Percentiles rank a stretch among this genome's conserved stretches.
Evolutionary conservation across 2,797 vertebrate genomes (phyloP).

Genomic region (Cryptoblepharus egeriae): DNA sequence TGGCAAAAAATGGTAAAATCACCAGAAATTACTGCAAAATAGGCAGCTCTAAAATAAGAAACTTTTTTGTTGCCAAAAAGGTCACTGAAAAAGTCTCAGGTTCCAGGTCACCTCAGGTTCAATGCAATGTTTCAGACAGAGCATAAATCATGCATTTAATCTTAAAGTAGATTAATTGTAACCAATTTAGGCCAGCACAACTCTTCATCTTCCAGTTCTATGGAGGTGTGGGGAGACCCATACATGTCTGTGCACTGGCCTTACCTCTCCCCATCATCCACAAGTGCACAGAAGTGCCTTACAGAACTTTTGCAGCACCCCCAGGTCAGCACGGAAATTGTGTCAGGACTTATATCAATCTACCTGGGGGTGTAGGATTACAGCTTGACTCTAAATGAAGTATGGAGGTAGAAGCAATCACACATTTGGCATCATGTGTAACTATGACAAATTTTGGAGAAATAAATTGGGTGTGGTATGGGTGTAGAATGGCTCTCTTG

Average conservation of each 20-base stretch:
- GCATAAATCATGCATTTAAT: background rate
- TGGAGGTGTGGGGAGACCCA: no score
- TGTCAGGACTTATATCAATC: no score
- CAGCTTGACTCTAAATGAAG: background rate
- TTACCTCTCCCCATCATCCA: no score
- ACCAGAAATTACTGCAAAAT: constrained; percentile 33
- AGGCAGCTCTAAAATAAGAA: constrained; percentile 6
- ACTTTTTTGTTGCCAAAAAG: background rate
- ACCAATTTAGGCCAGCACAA: no score
- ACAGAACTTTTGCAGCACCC: no score
- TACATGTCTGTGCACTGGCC: no score
- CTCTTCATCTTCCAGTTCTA: no score
- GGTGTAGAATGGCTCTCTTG: background rate
- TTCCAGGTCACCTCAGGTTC: background rate
- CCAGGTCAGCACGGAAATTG: no score
- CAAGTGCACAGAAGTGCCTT: no score
- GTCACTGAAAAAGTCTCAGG: background rate
- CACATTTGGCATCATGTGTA: background rate
- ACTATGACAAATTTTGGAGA: background rate
- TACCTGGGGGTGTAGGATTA: no score
- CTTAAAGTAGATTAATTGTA: no score
- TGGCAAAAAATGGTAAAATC: constrained; percentile 9
- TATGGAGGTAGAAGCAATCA: background rate
- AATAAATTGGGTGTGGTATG: background rate
- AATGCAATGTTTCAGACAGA: background rate